Base-by-base conservation (phyloP, 2,797 vertebrate species). In the Pantherophis alleghaniensis region DNA sequence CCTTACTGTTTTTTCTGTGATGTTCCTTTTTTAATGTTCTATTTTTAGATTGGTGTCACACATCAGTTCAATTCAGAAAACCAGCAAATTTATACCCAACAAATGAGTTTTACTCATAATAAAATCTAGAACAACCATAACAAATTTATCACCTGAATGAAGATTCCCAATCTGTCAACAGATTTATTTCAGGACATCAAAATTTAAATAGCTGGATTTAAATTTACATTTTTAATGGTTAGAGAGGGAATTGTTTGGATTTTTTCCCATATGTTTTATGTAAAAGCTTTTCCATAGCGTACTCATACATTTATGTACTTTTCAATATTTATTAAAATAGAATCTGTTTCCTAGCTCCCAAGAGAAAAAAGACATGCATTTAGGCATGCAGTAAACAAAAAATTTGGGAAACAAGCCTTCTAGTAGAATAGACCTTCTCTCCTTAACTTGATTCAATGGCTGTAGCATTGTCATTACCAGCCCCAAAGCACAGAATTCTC, bases 321-420 rank as follows among this genome's bases (percentile, higher is more conserved):
- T 87, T 93, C 95, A 97, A 92, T 96, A 96, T 94, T 92, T 96
- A 95, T 94, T 95, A 91, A 94, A 92, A 92, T 94, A 1, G 88
- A 94, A 63, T 91, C 66, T 86, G 92, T 92, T 95, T 94, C 86
- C 95, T 90, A 87, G 93, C 86, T 92, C 90, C 47, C 94, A 95
- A 87, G 20, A 93, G 91, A 91, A 93, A 60, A 66, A 92, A 93
- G 32, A 66, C 20, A 93, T 26, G 51, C 47, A 87, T 66, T 94
- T 91, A 94, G 90, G 92, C 11, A 0, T 61, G 92, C 57, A 93
- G 90, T 93, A 96, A 94, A 89, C 92, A 93, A 11, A 74, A 12
- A 14, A 59, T 42, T 92, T 92, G 87, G 42, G 87, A 93, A 95
- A 42, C 16, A 92, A 92, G 88, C 7, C 56, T 94, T 47, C 55